Percentiles rank a stretch among this genome's conserved stretches.
Conservation (phyloP, 1,140 invertebrate species). For the Pseudomyrmex concolor region DNA sequence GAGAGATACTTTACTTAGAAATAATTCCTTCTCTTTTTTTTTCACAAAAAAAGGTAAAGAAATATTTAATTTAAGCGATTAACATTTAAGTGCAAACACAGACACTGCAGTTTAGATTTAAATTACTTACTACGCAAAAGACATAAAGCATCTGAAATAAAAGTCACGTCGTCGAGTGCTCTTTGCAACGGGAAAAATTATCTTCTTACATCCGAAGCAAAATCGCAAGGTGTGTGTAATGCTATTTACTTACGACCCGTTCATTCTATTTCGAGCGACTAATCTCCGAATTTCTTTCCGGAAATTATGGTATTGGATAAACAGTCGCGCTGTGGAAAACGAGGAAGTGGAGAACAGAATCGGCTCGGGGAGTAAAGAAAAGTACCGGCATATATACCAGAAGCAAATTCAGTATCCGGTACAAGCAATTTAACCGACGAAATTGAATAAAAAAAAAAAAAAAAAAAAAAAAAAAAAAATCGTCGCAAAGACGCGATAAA, state of each 20-base stretch:
- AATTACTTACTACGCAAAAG: conserved; percentile 7
- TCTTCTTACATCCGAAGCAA: background rate
- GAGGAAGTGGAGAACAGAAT: background rate
- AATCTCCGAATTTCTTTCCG: conserved; percentile 12
- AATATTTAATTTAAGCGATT: conserved; percentile 12
- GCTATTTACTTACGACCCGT: background rate
- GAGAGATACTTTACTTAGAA: background rate
- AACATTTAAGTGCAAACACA: background rate
- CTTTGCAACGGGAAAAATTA: background rate
- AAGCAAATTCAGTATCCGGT: conserved; percentile 45
- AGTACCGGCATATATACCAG: background rate
- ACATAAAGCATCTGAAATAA: background rate
- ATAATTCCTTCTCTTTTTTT: background rate
- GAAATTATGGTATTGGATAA: conserved; percentile 44
- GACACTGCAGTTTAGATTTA: background rate
- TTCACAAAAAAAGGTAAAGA: background rate
- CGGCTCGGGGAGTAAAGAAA: background rate
- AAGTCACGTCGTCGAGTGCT: background rate
- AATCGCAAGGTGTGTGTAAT: conserved; percentile 12
- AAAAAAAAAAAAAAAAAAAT: background rate
- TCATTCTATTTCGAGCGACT: background rate
- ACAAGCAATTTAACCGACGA: conserved; percentile 51
- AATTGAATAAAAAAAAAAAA: background rate
- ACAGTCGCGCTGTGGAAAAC: background rate
- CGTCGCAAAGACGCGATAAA: conserved; percentile 1